Percentiles rank a stretch among this genome's conserved stretches.
These are phyloP conservation scores for Harpagifer antarcticus DNA, from an alignment of 2,797 vertebrate species.

Conservation along the genomic window DNA sequence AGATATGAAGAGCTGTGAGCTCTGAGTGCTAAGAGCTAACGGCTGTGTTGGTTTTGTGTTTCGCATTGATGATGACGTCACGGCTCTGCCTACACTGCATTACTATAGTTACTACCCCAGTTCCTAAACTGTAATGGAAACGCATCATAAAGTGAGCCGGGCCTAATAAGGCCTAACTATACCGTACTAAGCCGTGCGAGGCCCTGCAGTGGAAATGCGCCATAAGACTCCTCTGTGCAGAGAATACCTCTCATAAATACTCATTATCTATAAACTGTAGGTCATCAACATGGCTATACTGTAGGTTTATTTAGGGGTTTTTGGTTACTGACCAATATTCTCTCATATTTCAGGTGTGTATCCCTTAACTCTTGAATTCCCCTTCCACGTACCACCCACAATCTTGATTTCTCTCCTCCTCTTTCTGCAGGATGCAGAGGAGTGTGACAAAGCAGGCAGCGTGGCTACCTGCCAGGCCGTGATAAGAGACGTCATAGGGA, in stretches of 20 bases:
- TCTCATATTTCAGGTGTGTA: background rate
- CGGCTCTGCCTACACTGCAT: no score
- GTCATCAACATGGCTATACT: conserved; percentile 11
- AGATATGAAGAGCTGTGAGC: no score
- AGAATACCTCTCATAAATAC: background rate
- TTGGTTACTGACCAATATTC: background rate
- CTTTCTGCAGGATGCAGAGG: conserved; percentile 91
- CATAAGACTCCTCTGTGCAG: background rate
- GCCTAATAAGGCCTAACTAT: no score
- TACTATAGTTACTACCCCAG: no score
- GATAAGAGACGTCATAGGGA: conserved; percentile 96
- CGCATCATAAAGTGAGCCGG: no score
- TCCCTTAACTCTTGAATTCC: background rate
- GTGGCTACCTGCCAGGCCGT: conserved; percentile 97
- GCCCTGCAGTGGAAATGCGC: no score
- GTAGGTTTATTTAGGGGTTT: background rate
- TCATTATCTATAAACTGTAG: background rate
- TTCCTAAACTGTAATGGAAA: no score
- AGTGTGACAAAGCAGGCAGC: conserved; percentile 97
- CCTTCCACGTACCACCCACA: background rate
- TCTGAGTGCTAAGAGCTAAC: no score
- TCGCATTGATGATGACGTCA: no score
- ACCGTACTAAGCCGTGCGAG: no score
- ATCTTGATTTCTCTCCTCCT: conserved; percentile 6
- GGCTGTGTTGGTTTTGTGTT: no score